Evolutionary conservation across 2,888 invertebrate species (phyloP).

Genomic region (Gibbula magus): DNA sequence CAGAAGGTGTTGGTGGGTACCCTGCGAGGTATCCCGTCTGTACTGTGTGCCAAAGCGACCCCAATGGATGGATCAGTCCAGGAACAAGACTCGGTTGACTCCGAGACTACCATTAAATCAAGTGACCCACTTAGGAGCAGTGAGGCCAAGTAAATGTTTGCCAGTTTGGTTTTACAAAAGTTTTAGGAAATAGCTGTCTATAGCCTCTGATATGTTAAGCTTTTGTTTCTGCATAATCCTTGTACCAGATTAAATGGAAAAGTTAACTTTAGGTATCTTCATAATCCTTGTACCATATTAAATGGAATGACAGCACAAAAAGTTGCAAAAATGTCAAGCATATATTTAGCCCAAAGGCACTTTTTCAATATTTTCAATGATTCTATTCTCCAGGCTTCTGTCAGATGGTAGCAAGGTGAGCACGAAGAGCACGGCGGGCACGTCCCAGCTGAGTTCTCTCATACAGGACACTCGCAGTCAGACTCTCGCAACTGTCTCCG

Average conservation of each 20-base stretch:
- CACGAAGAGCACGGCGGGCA: conserved; percentile 50
- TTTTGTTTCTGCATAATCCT: too few species aligned
- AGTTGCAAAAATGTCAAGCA: too few species aligned
- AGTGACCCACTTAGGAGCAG: conserved; percentile 4
- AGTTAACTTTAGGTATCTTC: too few species aligned
- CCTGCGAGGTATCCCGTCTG: conserved; percentile 62
- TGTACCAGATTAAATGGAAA: too few species aligned
- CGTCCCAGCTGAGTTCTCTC: conserved; percentile 37
- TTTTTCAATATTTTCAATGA: too few species aligned
- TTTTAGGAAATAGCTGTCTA: too few species aligned
- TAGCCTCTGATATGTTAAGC: too few species aligned
- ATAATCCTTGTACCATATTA: too few species aligned
- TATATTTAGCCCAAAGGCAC: too few species aligned
- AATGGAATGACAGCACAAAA: too few species aligned
- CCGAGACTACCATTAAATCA: conserved; percentile 43
- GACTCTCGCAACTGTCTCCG: conserved; percentile 7
- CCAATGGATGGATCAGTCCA: conserved; percentile 61
- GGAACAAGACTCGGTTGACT: conserved; percentile 36
- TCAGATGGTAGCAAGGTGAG: conserved; percentile 2
- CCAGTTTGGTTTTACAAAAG: background rate
- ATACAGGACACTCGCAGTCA: conserved; percentile 47
- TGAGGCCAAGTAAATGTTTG: conserved; percentile 18
- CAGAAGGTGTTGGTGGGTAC: conserved; percentile 55
- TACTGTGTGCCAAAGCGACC: conserved; percentile 63
- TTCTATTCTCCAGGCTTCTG: background rate